A percentile compares a stretch with the other conserved stretches of the same genome.
Evolutionary conservation across 2,113 vertebrate species (phyloP).

Genomic region (Arenaria interpres): DNA sequence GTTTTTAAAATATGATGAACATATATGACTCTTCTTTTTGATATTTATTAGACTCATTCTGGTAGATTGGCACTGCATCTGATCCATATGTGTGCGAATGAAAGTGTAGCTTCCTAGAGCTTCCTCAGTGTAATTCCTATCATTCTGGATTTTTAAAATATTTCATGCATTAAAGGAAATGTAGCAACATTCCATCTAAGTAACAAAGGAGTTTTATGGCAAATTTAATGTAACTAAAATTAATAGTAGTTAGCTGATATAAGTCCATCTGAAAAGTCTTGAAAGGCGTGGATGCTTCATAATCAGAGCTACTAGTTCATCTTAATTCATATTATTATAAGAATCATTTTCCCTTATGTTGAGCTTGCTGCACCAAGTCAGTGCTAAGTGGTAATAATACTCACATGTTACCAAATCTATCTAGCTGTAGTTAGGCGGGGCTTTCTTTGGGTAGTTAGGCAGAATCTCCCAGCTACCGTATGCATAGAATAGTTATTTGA

Average conservation of each 20-base stretch:
- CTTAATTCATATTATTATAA: background rate
- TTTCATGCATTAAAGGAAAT: background rate
- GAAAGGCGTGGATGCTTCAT: background rate
- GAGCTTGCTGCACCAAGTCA: background rate
- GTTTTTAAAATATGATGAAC: background rate
- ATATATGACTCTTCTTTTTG: background rate
- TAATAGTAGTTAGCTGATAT: background rate
- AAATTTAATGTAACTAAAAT: background rate
- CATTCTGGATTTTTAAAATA: background rate
- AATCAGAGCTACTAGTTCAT: background rate
- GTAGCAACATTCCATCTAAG: background rate
- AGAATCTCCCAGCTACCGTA: background rate
- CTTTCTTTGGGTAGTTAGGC: background rate
- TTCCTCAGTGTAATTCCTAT: background rate
- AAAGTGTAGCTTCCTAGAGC: background rate
- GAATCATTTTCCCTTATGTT: background rate
- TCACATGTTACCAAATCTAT: background rate
- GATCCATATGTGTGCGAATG: background rate
- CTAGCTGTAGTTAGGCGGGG: rapidly evolving
- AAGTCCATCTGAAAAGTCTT: background rate
- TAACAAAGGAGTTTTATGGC: background rate
- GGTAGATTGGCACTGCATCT: background rate
- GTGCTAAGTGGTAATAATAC: background rate
- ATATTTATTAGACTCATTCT: background rate
- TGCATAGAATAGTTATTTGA: background rate